These are phyloP conservation scores for Noctua janthina DNA, from an alignment of 2,888 invertebrate species.

Conservation along the genomic window DNA sequence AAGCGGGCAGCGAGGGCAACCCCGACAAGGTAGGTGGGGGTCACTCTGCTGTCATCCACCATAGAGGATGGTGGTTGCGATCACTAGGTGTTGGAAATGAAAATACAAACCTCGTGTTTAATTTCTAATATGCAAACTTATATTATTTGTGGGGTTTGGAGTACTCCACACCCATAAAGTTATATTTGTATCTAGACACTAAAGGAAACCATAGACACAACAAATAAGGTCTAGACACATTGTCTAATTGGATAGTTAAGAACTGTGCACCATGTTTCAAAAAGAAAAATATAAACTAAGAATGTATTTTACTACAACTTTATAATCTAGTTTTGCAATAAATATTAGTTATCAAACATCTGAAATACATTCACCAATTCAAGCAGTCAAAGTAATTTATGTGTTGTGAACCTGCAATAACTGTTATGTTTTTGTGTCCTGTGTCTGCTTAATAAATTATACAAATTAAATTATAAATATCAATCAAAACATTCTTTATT, in stretches of 20 bases:
- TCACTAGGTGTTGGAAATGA: no score
- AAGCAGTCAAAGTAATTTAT: neutral
- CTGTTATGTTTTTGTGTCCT: neutral
- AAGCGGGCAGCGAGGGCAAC: no score
- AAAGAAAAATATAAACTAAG: neutral
- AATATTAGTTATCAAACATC: neutral
- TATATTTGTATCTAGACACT: neutral
- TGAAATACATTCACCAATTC: neutral
- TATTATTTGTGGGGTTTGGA: no score
- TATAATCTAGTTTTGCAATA: neutral
- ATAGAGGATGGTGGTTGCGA: no score
- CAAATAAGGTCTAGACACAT: no score
- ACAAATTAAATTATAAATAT: neutral
- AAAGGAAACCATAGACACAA: neutral
- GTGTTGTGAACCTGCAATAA: neutral
- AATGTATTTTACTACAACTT: neutral
- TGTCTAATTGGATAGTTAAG: neutral
- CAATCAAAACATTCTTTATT: neutral
- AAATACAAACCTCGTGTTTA: no score
- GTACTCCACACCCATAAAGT: no score
- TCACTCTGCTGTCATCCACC: no score
- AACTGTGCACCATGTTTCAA: conserved; percentile 4
- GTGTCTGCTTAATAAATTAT: neutral
- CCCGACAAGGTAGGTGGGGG: no score
- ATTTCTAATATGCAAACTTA: no score